Base-by-base conservation (phyloP, 2,888 invertebrate species). In the Lepidocyrtinus sp. region DNA sequence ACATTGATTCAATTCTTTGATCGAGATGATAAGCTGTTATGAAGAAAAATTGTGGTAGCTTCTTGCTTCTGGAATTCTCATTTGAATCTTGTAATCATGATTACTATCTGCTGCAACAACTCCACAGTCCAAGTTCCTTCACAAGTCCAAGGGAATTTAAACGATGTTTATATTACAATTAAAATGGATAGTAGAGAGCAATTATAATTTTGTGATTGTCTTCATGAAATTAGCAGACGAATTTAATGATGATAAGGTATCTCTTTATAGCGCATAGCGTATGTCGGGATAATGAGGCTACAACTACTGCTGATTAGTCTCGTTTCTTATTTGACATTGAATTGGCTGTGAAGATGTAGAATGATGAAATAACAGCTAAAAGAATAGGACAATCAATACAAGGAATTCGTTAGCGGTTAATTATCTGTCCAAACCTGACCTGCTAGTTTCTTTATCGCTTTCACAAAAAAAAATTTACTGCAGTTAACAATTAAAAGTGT, bases 161-260 rank as follows among this genome's bases (percentile, higher is more conserved):
- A n/a, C n/a, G n/a, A n/a, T n/a, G n/a, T n/a, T n/a, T n/a, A n/a
- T n/a, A n/a, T n/a, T n/a, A n/a, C n/a, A n/a, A n/a, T n/a, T n/a
- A n/a, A n/a, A n/a, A n/a, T n/a, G n/a, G n/a, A n/a, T n/a, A n/a
- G n/a, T n/a, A n/a, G n/a, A n/a, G 68, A 62, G 69, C 62, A 63
- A 75, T 69, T 75, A 75, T 68, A 75, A 69, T 68, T n/a, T n/a
- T n/a, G n/a, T n/a, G n/a, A 62, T 76, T 76, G 64, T 76, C 50
- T 70, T 76, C 70, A 50, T 36, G 70, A 69, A 76, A 65, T 76
- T 76, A 76, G 76, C 70, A 55, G 27, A n/a, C n/a, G n/a, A n/a
- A n/a, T n/a, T n/a, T n/a, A n/a, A n/a, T n/a, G n/a, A n/a, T n/a
- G n/a, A n/a, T n/a, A n/a, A n/a, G n/a, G n/a, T n/a, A n/a, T n/a